Conservation (phyloP, 2,113 vertebrate genomes). For the Ictidomys tridecemlineatus region DNA sequence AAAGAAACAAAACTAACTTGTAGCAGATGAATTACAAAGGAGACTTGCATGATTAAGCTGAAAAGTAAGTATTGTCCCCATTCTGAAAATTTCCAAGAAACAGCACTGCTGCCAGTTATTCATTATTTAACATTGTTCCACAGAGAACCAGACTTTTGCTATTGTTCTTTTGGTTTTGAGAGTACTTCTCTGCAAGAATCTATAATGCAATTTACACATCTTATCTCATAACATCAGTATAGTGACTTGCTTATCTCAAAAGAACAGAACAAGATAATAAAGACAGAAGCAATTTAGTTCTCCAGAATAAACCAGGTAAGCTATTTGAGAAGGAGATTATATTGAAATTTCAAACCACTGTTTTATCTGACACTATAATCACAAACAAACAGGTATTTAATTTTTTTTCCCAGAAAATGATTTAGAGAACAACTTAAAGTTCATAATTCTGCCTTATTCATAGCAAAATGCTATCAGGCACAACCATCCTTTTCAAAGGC, state of each 20-base stretch:
- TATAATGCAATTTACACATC: background rate
- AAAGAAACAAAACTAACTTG: background rate
- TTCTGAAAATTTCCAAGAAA: background rate
- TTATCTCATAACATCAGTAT: background rate
- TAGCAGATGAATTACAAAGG: background rate
- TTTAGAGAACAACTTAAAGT: background rate
- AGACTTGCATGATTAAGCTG: background rate
- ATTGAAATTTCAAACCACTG: background rate
- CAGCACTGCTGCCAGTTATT: background rate
- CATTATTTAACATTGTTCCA: background rate
- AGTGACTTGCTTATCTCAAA: conserved; percentile 30
- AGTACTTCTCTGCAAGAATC: background rate
- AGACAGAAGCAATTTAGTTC: background rate
- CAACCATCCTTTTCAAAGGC: background rate
- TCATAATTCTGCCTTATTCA: background rate
- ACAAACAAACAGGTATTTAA: background rate
- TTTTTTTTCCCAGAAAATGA: background rate
- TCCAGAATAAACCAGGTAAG: conserved; percentile 2
- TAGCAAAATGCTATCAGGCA: background rate
- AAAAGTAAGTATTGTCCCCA: background rate
- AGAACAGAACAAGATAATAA: background rate
- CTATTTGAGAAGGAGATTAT: background rate
- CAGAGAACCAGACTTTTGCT: background rate
- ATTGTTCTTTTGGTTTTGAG: background rate
- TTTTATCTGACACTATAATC: background rate